Conservation (phyloP, 2,113 vertebrate species). For the Catharus bicknelli region DNA sequence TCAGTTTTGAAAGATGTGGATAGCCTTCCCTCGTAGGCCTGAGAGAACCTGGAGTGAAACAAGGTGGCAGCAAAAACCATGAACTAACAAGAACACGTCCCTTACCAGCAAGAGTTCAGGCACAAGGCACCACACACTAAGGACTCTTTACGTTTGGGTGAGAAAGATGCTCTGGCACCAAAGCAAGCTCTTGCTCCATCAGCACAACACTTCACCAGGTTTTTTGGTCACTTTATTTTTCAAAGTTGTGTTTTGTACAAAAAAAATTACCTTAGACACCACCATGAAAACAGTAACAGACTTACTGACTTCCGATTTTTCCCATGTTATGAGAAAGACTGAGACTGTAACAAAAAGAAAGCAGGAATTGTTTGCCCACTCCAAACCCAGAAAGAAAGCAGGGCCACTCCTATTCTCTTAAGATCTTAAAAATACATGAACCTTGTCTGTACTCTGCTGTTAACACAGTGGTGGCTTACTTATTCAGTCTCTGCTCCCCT, state of each 20-base stretch:
- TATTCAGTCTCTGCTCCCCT: not conserved
- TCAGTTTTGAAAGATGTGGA: not conserved
- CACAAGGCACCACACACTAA: not conserved
- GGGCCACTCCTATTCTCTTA: not conserved
- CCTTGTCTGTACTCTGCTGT: not conserved
- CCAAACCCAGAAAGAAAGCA: conserved; percentile 5
- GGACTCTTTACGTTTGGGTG: not conserved
- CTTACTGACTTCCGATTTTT: conserved; percentile 44
- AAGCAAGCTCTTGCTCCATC: not conserved
- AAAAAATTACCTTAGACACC: conserved; percentile 61
- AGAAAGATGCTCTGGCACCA: not conserved
- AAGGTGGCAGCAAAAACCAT: not conserved
- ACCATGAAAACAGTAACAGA: conserved; percentile 47
- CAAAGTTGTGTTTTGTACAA: conserved; percentile 74
- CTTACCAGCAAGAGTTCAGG: not conserved
- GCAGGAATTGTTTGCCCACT: conserved; percentile 20
- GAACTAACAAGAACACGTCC: not conserved
- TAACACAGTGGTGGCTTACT: not conserved
- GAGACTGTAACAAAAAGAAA: conserved; percentile 46
- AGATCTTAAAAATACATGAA: not conserved
- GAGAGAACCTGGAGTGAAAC: not conserved
- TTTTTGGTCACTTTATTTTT: conserved; percentile 70
- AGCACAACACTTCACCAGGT: not conserved
- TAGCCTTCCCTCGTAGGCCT: not conserved
- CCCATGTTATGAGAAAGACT: conserved; percentile 33